Base-by-base conservation (phyloP, 2,797 vertebrate genomes). In the Euphonia xanthogaster region DNA sequence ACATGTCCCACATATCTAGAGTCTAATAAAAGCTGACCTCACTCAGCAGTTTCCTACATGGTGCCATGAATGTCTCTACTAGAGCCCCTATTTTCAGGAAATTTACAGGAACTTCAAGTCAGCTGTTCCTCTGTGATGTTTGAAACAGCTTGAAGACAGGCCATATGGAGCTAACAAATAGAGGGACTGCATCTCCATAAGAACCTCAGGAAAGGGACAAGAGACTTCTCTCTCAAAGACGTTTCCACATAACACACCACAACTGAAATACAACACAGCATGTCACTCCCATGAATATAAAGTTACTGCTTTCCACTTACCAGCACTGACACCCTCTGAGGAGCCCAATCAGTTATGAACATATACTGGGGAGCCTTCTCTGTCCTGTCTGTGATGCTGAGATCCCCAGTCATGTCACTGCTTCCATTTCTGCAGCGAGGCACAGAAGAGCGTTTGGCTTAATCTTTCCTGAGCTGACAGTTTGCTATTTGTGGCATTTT, bases 401-500 rank as follows among this genome's bases (percentile, higher is more conserved):
- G 74, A 79, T 85, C 45, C 20, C 16, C 35, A 76, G 35, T 39
- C 72, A 15, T 77, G 53, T 58, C 1, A 2, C 51, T 58, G 53
- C 65, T 68, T 83, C 76, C 65, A 48, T 94, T 95, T 93, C 54
- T 89, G 62, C 0, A 0, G 42, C 30, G 50, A 85, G 68, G 75
- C 92, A 86, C 50, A 24, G 77, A 86, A 91, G 39, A 96, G 54
- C 86, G 83, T 93, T 96, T 93, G 91, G 81, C 51, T 95, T 97
- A 97, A 96, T 93, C 89, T 90, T 55, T 65, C 51, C 78, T 90
- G 92, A 83, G 72, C 89, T 91, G 92, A 95, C 94, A 96, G 94
- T 83, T 93, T 71, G 72, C 94, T 96, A 93, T 96, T 96, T 90
- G 92, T 89, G 89, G 93, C 86, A 68, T 96, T 96, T 97, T 97